Conservation (phyloP, 2,888 invertebrate species). For the Ochropacha duplaris region DNA sequence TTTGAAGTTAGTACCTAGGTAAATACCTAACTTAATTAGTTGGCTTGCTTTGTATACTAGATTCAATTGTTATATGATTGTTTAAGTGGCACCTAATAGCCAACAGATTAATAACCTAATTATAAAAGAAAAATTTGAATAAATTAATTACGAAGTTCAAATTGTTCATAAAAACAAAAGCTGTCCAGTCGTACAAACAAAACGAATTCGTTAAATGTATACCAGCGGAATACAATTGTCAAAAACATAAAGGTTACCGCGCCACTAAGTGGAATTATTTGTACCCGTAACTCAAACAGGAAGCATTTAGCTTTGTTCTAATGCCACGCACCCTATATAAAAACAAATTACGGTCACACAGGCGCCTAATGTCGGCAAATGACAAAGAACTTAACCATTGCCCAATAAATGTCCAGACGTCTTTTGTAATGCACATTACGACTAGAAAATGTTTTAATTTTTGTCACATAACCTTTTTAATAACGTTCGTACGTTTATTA, state of each 20-base stretch:
- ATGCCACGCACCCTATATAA: slow-evolving; percentile 49
- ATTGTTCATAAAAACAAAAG: background rate
- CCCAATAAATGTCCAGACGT: slow-evolving; percentile 4
- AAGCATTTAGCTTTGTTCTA: slow-evolving; percentile 62
- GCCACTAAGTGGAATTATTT: slow-evolving; percentile 62
- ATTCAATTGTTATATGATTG: too few relatives aligned
- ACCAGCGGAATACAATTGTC: slow-evolving; percentile 27
- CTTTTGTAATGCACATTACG: background rate
- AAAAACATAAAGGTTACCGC: slow-evolving; percentile 43
- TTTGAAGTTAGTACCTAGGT: too few relatives aligned
- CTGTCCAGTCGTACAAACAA: slow-evolving; percentile 14
- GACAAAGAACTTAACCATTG: slow-evolving; percentile 10
- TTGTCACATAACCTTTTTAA: background rate
- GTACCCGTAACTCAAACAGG: slow-evolving; percentile 56
- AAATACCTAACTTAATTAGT: too few relatives aligned
- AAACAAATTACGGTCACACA: slow-evolving; percentile 41
- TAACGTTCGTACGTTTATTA: background rate
- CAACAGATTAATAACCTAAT: background rate
- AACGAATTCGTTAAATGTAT: slow-evolving; percentile 27
- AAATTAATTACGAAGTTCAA: background rate
- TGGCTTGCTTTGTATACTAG: too few relatives aligned
- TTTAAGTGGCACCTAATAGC: too few relatives aligned
- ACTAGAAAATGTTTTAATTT: background rate
- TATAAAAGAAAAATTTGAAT: background rate
- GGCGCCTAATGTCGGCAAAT: slow-evolving; percentile 23